phyloP scores from a whole-genome alignment of 2,888 invertebrate species.

The Hecatera dysodea region DNA sequence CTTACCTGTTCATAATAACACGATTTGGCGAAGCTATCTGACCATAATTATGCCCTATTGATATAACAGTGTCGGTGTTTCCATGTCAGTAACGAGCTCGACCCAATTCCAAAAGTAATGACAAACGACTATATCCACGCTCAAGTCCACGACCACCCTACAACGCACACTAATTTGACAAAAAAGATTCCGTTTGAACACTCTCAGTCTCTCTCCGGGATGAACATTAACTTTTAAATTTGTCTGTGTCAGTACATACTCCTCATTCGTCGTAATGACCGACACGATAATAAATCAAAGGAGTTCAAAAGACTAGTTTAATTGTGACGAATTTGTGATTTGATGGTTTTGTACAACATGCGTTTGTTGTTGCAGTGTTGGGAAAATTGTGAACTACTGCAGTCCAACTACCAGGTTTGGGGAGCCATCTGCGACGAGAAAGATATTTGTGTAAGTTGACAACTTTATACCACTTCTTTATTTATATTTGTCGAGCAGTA shows the following conservation, averaged over 20 bases:
- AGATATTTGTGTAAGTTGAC: conserved; percentile 93
- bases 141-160: conserved; percentile 70
- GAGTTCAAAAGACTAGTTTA: conserved; percentile 75
- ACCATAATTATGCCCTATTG: conserved; percentile 36
- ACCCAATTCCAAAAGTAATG: conserved; percentile 74
- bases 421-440: conserved; percentile 93
- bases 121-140: conserved; percentile 76
- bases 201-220: conserved; percentile 64
- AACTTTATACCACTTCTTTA: conserved; percentile 33
- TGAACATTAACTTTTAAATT: conserved; percentile 74
- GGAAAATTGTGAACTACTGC: conserved; percentile 94
- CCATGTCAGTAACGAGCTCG: conserved; percentile 68
- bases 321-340: conserved; percentile 73
- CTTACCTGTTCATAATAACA: conserved; percentile 27
- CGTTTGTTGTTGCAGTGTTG: conserved; percentile 93
- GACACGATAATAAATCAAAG: conserved; percentile 73
- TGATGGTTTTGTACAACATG: conserved; percentile 68
- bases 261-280: conserved; percentile 75
- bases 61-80: conserved; percentile 50
- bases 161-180: conserved; percentile 77
- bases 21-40: conserved; percentile 28
- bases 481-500: not conserved
- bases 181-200: conserved; percentile 72
- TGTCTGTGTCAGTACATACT: conserved; percentile 75
- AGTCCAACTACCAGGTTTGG: conserved; percentile 94